Conservation (phyloP, 2,113 vertebrate genomes). For the Urocitellus parryii region DNA sequence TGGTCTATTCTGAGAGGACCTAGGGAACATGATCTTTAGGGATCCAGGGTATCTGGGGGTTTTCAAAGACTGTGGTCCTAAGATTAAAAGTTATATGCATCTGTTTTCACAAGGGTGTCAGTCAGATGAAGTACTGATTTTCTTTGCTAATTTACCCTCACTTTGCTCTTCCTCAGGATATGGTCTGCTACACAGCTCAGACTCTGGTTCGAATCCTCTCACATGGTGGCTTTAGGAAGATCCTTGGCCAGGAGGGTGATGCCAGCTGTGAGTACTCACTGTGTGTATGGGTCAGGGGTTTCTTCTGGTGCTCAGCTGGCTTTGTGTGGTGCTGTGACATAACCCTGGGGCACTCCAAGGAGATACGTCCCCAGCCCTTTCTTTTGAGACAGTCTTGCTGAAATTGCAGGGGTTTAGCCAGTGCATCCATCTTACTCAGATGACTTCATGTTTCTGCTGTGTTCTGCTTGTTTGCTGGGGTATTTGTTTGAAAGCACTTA, state of each 20-base stretch:
- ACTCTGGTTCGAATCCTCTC: slow-evolving; percentile 96
- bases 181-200: slow-evolving; percentile 98
- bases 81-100: not conserved
- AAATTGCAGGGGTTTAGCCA: no score
- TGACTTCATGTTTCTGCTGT: not conserved
- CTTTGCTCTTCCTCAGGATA: slow-evolving; percentile 88
- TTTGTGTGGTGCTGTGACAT: no score
- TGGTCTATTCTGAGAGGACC: not conserved
- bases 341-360: no score
- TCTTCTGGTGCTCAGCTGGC: not conserved
- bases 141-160: not conserved
- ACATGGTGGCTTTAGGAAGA: slow-evolving; percentile 97
- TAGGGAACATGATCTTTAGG: not conserved
- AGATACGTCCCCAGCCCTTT: no score
- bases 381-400: no score
- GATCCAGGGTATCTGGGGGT: not conserved
- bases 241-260: slow-evolving; percentile 97
- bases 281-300: not conserved
- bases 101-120: not conserved
- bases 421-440: no score
- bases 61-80: not conserved
- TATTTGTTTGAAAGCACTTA: not conserved
- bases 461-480: not conserved
- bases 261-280: slow-evolving; percentile 93
- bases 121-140: not conserved